Conservation (phyloP, 1,140 invertebrate species). For the Idris sp. region DNA sequence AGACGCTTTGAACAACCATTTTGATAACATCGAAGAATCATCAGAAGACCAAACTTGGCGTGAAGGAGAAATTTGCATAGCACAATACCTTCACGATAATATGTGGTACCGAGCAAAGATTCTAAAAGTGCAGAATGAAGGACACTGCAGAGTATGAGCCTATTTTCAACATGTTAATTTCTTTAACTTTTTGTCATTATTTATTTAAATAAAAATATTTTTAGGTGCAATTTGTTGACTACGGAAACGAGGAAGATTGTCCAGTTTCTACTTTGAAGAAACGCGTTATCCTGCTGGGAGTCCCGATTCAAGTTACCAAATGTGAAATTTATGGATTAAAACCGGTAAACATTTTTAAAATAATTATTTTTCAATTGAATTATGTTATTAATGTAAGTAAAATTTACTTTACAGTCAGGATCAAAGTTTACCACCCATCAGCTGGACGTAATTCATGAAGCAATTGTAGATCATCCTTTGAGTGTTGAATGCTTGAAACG, state of each 20-base stretch:
- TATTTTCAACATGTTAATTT: slow-evolving; percentile 1
- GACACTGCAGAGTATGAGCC: slow-evolving; percentile 58
- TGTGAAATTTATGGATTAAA: slow-evolving; percentile 71
- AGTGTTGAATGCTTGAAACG: too few relatives aligned
- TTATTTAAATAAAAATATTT: slow-evolving; percentile 2
- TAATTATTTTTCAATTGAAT: too few relatives aligned
- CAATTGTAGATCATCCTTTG: too few relatives aligned
- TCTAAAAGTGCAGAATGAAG: slow-evolving; percentile 45
- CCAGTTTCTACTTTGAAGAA: slow-evolving; percentile 79
- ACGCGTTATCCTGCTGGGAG: slow-evolving; percentile 79
- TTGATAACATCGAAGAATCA: slow-evolving; percentile 72
- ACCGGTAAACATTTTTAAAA: too few relatives aligned
- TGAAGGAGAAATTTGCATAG: slow-evolving; percentile 82
- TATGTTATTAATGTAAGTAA: too few relatives aligned
- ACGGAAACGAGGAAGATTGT: slow-evolving; percentile 79
- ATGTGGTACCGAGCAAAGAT: slow-evolving; percentile 79
- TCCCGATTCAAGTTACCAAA: slow-evolving; percentile 78
- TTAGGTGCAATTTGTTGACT: slow-evolving; percentile 78
- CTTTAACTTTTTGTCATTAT: too few relatives aligned
- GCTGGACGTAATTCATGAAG: too few relatives aligned
- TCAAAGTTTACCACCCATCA: too few relatives aligned
- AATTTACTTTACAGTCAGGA: too few relatives aligned
- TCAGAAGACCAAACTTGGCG: slow-evolving; percentile 77
- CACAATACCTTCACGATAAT: slow-evolving; percentile 80
- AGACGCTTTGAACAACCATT: slow-evolving; percentile 77